Evolutionary conservation across 2,888 invertebrate species (phyloP), one percentile per base, ranked within the genome.

Genomic region (Sericinus montela): DNA sequence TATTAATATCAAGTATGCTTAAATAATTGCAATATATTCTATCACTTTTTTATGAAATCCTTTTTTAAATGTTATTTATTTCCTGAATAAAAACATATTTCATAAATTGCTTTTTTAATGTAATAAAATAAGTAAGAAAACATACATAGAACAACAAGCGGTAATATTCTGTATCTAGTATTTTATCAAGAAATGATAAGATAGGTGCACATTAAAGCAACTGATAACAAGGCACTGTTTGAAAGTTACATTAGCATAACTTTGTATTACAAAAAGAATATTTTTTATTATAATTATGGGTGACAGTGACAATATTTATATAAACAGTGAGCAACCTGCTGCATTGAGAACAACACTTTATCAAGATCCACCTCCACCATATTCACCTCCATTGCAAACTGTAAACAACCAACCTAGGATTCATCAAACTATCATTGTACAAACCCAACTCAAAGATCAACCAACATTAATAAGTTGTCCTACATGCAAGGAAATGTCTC

Each of bases 281-380:
- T 28, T 19, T n/a, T 6, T 10, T 15, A 38, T 48, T 29, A 29
- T 29, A 10, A 32, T 6, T 16, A 51, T 59, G 52, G 46, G 16
- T 52, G 42, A 53, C n/a, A 40, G 36, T 52, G 41, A 29, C 4
- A 52, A 40, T 45, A 4, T 1, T 6, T 7, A 25, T 25, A 42
- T 25, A 38, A 49, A 11, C 30, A 53, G 51, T 53, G 69, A 67
- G 40, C 41, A 65, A n/a, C 38, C 55, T 56, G 51, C 60, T 35
- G 63, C 59, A 13, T 58, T 62, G 52, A 74, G 68, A 41, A 59
- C 56, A 46, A 52, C 59, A 1, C 47, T 35, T 7, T 56, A 63
- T 16, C 59, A 66, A 30, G 76, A 79, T 16, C 77, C 75, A 11
- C 87, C 86, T 5, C 86, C 87, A 1, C 80, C 86, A 0, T 87